Evolutionary conservation across 1,140 invertebrate genomes (phyloP).

Genomic region (Apis dorsata): DNA sequence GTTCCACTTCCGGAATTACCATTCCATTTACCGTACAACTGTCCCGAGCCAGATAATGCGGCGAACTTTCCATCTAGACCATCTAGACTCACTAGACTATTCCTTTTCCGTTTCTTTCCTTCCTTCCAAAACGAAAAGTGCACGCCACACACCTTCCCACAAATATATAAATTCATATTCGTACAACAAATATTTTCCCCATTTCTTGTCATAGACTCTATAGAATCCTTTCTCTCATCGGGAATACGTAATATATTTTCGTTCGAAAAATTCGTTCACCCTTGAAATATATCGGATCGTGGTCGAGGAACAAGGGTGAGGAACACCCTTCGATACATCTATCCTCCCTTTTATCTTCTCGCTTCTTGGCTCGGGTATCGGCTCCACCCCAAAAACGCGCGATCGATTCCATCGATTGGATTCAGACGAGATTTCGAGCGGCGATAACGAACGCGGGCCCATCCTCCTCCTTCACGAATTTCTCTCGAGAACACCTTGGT

Average conservation of each 20-base stretch:
- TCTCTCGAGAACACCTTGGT: conserved; percentile 32
- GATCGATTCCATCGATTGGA: conserved; percentile 41
- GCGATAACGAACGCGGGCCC: conserved; percentile 47
- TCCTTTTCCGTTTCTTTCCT: background rate
- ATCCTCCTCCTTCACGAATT: conserved; percentile 11
- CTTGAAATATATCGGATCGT: no score
- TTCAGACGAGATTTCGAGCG: conserved; percentile 42
- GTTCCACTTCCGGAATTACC: conserved; percentile 27
- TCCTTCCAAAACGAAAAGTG: conserved; percentile 29
- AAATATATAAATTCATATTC: no score
- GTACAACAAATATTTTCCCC: no score
- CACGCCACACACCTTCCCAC: background rate
- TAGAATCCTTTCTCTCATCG: no score
- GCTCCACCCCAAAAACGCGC: background rate
- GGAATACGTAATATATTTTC: no score
- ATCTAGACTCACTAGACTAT: background rate
- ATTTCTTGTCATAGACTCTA: no score
- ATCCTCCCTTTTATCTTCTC: conserved; percentile 36
- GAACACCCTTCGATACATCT: background rate
- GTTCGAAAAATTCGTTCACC: no score
- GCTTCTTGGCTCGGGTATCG: conserved; percentile 5
- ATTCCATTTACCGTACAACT: conserved; percentile 40
- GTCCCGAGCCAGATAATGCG: conserved; percentile 17
- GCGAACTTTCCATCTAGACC: conserved; percentile 4
- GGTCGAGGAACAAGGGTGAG: background rate